These are phyloP conservation scores for Anguilla pacifica DNA, from an alignment of 2,797 vertebrate genomes.

Conservation along the genomic window DNA sequence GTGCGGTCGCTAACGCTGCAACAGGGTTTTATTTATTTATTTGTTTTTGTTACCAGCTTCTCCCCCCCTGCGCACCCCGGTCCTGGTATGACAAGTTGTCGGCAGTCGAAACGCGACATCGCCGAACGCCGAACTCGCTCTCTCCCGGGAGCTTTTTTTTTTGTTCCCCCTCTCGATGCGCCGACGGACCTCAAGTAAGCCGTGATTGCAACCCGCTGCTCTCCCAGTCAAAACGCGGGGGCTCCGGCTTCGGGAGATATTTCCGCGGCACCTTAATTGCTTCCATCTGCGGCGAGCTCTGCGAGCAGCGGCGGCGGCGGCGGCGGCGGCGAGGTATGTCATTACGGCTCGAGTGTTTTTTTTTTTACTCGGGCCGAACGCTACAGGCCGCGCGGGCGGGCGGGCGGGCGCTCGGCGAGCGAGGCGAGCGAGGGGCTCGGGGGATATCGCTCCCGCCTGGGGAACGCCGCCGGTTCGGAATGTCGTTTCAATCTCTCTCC, in stretches of 20 bases:
- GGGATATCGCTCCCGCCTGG: conserved; percentile 22
- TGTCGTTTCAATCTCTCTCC: conserved; percentile 7
- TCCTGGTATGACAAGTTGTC: conserved; percentile 27
- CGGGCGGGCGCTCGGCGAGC: conserved; percentile 26
- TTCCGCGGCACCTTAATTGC: conserved; percentile 74
- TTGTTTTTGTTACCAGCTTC: no score
- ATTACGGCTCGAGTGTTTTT: conserved; percentile 65
- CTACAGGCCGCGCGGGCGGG: conserved; percentile 34
- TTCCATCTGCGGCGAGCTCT: conserved; percentile 70
- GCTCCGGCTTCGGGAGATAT: conserved; percentile 71
- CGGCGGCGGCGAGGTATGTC: conserved; percentile 53
- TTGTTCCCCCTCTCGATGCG: conserved; percentile 59
- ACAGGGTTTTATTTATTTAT: conserved; percentile 39
- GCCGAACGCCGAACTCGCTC: conserved; percentile 48
- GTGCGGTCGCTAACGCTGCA: conserved; percentile 57
- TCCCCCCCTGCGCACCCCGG: conserved; percentile 23
- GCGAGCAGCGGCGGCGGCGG: conserved; percentile 8
- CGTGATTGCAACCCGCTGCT: conserved; percentile 70
- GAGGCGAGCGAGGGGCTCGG: conserved; percentile 18
- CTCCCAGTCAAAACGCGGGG: conserved; percentile 70
- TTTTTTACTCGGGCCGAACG: conserved; percentile 38
- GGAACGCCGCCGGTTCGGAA: conserved; percentile 17
- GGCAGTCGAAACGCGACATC: conserved; percentile 43
- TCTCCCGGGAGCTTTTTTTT: conserved; percentile 40
- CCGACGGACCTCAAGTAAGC: conserved; percentile 67